Evolutionary conservation across 2,113 vertebrate genomes (phyloP).

Genomic region (Phasianus colchicus): DNA sequence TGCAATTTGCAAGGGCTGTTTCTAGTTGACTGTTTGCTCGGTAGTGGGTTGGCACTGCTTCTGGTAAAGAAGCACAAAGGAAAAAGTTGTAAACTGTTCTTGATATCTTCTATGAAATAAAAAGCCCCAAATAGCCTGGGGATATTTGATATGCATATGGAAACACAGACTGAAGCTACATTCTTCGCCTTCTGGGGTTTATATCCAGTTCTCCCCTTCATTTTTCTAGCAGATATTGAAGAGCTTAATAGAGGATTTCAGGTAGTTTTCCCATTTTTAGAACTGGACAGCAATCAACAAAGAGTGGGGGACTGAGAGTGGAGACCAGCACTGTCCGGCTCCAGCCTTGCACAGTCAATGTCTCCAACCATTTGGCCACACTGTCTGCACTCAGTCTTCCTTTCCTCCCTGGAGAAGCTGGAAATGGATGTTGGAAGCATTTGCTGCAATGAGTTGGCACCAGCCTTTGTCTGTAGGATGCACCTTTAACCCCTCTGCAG

Average conservation of each 20-base stretch:
- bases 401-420: background rate
- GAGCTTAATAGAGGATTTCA: background rate
- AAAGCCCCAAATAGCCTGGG: background rate
- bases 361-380: background rate
- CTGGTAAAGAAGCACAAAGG: background rate
- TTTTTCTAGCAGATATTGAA: background rate
- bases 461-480: background rate
- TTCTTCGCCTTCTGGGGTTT: background rate
- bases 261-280: background rate
- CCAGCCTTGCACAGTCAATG: background rate
- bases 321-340: background rate
- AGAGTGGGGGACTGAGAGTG: background rate
- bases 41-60: background rate
- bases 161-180: background rate
- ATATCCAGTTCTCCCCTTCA: background rate
- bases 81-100: background rate
- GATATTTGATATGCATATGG: background rate
- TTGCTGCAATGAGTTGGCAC: background rate
- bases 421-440: background rate
- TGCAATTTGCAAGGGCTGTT: background rate
- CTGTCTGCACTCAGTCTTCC: background rate
- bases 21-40: background rate
- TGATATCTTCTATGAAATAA: background rate
- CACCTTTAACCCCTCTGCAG: background rate
- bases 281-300: background rate